These are phyloP conservation scores for Apamea crenata DNA, from an alignment of 2,888 invertebrate genomes.

Conservation along the genomic window DNA sequence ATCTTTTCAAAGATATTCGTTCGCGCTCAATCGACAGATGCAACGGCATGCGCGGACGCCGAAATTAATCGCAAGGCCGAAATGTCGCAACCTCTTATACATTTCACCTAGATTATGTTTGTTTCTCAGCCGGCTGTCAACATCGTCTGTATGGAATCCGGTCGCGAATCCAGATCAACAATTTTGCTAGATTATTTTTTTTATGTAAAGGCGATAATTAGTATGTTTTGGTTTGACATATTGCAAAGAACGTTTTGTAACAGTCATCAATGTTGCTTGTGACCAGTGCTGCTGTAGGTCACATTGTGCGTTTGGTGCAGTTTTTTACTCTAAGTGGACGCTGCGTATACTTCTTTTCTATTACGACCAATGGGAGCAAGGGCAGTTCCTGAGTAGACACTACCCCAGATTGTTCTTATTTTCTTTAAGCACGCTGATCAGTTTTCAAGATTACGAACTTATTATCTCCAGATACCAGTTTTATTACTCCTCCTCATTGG, in stretches of 20 bases:
- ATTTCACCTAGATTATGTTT: constrained; percentile 64
- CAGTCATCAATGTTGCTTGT: background rate
- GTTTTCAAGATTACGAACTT: background rate
- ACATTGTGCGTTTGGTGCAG: background rate
- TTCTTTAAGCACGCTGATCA: background rate
- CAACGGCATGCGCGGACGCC: constrained; percentile 62
- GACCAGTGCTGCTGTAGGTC: no score
- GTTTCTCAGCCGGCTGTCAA: constrained; percentile 58
- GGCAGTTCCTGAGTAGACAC: background rate
- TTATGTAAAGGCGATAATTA: background rate
- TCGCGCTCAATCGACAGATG: constrained; percentile 45
- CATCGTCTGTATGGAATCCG: constrained; percentile 60
- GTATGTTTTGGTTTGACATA: constrained; percentile 1
- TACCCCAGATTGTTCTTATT: background rate
- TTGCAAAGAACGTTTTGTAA: background rate
- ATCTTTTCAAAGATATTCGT: constrained; percentile 30
- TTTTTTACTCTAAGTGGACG: background rate
- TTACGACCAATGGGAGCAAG: background rate
- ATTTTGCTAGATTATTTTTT: constrained; percentile 3
- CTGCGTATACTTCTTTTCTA: background rate
- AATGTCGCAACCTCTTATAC: constrained; percentile 67
- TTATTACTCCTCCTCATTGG: background rate
- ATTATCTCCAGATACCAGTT: background rate
- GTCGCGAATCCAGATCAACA: constrained; percentile 46
- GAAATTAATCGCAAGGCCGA: constrained; percentile 71